Percentiles rank a stretch among this genome's conserved stretches.
Evolutionary conservation across 1,140 invertebrate genomes (phyloP).

Genomic region (Neocloeon triangulifer): DNA sequence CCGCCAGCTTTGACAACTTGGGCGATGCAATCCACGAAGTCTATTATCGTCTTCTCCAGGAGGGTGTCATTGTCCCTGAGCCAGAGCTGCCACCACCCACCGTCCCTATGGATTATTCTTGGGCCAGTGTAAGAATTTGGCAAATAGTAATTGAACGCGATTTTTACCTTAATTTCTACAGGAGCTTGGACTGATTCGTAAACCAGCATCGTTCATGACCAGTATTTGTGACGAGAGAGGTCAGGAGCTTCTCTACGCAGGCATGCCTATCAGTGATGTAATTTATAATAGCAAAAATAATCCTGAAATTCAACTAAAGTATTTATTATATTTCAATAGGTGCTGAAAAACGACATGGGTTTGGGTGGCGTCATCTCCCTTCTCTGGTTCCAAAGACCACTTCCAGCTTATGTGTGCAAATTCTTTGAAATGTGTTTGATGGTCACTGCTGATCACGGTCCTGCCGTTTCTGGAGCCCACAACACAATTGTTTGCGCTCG

Average conservation of each 20-base stretch:
- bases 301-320: background rate
- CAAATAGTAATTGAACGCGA: background rate
- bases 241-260: conserved; percentile 92
- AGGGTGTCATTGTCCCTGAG: conserved; percentile 63
- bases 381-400: conserved; percentile 93
- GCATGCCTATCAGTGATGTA: conserved; percentile 94
- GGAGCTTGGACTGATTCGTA: conserved; percentile 93
- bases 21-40: conserved; percentile 53
- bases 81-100: conserved; percentile 92
- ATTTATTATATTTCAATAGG: conserved; percentile 9
- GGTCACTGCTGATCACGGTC: conserved; percentile 98
- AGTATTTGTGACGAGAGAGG: conserved; percentile 98
- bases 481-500: conserved; percentile 98
- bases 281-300: conserved; percentile 16
- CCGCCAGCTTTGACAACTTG: conserved; percentile 79
- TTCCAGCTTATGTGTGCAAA: conserved; percentile 85
- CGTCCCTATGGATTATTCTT: conserved; percentile 98
- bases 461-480: conserved; percentile 95
- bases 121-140: conserved; percentile 60
- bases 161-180: conserved; percentile 15
- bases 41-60: conserved; percentile 58
- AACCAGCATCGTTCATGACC: conserved; percentile 98
- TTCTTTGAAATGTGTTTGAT: conserved; percentile 99
- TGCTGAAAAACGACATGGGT: conserved; percentile 70
- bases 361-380: conserved; percentile 94